Evolutionary conservation across 1,140 invertebrate genomes (phyloP), one percentile per base, ranked within the genome.

Genomic region (Rhagoletis zephyria): DNA sequence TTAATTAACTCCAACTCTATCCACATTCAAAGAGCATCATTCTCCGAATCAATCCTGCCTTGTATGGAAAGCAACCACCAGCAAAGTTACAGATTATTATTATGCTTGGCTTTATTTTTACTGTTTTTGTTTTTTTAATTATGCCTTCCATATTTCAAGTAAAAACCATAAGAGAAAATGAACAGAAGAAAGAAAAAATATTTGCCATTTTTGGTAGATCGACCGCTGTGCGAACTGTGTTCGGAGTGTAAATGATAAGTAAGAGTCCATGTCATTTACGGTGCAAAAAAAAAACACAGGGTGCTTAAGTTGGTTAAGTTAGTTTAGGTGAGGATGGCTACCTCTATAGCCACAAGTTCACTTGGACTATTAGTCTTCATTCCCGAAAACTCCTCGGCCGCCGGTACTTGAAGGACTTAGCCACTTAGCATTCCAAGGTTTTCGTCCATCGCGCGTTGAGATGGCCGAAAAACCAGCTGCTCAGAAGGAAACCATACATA

Each of bases 11-110:
- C 74, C 16, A 59, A 67, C 64, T 16, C 7, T 56, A 42, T 45
- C 67, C 45, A n/a, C 42, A 4, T 40, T 70, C 65, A 12, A 14
- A 16, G 48, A 7, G 10, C 45, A 56, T 81, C 56, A 56, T 56
- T 19, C 1, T 48, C 10, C 48, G 6, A 40, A 10, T 19, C 30
- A 48, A 74, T 19, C 30, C 16, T n/a, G 74, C 16, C 10, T 81
- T 56, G 48, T 45, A 81, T 81, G 48, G 74, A 81, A 45, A 59
- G 74, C 74, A 19, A 19, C 74, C 74, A 81, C 74, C 74, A 56
- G 48, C 74, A 59, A 81, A 51, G 74, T 81, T 81, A 30, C 74
- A 56, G 48, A 81, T 81, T 81, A 81, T 81, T 81, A 81, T 81
- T 74, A 74, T 42, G 67, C 40, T 74, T 74, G 67, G 48, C 1